A percentile compares a stretch with the other conserved stretches of the same genome.
Conservation (phyloP, 37 sponge, comb jelly and placozoan species). For the Petrosia ficiformis region DNA sequence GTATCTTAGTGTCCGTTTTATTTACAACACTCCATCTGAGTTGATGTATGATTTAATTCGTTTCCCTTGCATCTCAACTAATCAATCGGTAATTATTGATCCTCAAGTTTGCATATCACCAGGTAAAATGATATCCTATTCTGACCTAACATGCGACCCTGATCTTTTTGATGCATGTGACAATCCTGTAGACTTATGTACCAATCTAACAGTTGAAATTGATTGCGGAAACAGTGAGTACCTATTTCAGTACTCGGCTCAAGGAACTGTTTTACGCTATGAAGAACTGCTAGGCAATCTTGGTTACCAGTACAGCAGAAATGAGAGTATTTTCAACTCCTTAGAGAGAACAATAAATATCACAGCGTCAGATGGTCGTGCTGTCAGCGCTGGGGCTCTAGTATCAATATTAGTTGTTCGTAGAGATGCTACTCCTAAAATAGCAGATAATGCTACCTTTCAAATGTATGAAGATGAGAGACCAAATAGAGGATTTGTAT, state of each 20-base stretch:
- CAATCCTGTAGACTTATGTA: slow-evolving; percentile 50
- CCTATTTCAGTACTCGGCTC: slow-evolving; percentile 33
- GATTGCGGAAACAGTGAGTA: slow-evolving; percentile 37
- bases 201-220: slow-evolving; percentile 48
- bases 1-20: slow-evolving; percentile 50
- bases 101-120: slow-evolving; percentile 25
- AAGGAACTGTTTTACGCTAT: slow-evolving; percentile 40
- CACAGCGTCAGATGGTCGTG: slow-evolving; percentile 34
- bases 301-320: slow-evolving; percentile 58
- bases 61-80: slow-evolving; percentile 49
- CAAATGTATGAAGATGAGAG: slow-evolving; percentile 62
- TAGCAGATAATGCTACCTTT: slow-evolving; percentile 24
- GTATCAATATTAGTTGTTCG: slow-evolving; percentile 18
- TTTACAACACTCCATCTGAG: slow-evolving; percentile 1
- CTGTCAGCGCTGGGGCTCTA: slow-evolving; percentile 26
- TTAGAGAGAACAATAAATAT: slow-evolving; percentile 39
- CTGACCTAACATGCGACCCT: slow-evolving; percentile 36
- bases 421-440: slow-evolving; percentile 20
- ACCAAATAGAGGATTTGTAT: slow-evolving; percentile 13
- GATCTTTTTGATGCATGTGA: slow-evolving; percentile 46
- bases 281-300: slow-evolving; percentile 53
- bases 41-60: slow-evolving; percentile 43
- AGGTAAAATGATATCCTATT: not conserved
- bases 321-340: slow-evolving; percentile 1
- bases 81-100: not conserved